Evolutionary conservation across 2,888 invertebrate species (phyloP), one percentile per base, ranked within the genome.

Genomic region (Endotricha flammealis): DNA sequence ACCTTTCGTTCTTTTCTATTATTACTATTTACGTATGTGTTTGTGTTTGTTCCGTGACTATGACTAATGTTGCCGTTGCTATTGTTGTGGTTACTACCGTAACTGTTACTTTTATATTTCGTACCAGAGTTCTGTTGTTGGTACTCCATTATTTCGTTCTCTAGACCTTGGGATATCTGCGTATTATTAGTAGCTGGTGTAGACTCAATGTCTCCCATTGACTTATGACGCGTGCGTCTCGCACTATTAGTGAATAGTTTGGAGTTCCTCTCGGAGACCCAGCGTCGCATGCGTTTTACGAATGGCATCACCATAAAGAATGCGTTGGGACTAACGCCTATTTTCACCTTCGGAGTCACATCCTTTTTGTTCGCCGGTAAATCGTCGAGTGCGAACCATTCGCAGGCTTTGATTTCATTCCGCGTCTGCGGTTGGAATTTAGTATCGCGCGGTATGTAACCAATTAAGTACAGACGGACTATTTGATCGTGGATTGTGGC

Each of bases 291-390:
- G 34, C 93, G 89, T 64, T 95, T 97, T 12, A 98, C 91, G 70
- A 97, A 98, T 23, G 98, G 98, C 49, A 96, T 90, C 36, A 97
- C 96, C 94, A 97, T 97, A 70, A 96, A 98, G 83, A 98, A 98
- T 11, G 95, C 91, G 74, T 96, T 96, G 1, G 96, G 91, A 55
- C 92, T 93, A 32, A 95, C 91, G 0, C 95, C 95, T 66, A 94
- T 91, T 74, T 93, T 94, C n/a, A 91, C 77, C 72, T 95, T 95
- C 0, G 94, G 92, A 10, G 92, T 93, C 81, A 91, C 91, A 69
- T 96, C 96, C 70, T 94, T 95, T 66, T 94, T 94, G 65, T 90
- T 93, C 12, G 91, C 90, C 1, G 98, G 98, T 36, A 98, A 85
- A 69, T 95, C 94, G 36, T 91, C 90, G 20, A 98, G 82, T 0